Percentiles rank a stretch among this genome's conserved stretches.
phyloP scores from a whole-genome alignment of 2,113 vertebrate species.

The Pundamilia nyererei region DNA sequence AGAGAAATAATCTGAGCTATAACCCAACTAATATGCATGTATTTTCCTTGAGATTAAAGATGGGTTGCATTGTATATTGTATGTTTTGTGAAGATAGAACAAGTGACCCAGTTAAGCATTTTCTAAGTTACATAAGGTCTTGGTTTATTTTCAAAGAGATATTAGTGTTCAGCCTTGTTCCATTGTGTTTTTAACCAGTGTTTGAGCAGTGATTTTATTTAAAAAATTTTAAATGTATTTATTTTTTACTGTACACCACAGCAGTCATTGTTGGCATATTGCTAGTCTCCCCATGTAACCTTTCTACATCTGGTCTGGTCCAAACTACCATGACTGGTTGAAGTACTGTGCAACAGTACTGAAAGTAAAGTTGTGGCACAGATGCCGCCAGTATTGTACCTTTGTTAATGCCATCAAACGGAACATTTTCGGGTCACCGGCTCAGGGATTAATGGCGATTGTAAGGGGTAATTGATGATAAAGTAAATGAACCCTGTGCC shows the following conservation, averaged over 20 bases:
- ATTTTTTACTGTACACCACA: background rate
- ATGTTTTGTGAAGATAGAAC: background rate
- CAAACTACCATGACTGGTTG: background rate
- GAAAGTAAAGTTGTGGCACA: conserved; percentile 39
- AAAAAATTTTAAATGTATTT: background rate
- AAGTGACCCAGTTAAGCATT: background rate
- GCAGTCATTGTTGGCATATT: background rate
- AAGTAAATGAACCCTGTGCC: conserved; percentile 49
- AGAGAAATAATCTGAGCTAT: background rate
- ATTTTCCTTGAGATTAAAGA: background rate
- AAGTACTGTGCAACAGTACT: conserved; percentile 28
- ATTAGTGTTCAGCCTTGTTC: background rate
- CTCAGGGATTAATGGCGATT: conserved; percentile 38
- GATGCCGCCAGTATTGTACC: conserved; percentile 37
- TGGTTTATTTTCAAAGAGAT: background rate
- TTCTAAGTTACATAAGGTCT: background rate
- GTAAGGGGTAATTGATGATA: conserved; percentile 53
- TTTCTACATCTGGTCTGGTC: background rate
- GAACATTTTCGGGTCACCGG: conserved; percentile 43
- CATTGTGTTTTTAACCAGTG: background rate
- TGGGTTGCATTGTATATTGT: background rate
- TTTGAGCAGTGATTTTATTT: background rate
- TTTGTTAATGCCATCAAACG: conserved; percentile 48
- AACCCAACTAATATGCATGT: background rate
- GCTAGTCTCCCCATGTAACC: background rate